Conservation (phyloP, 2,888 invertebrate species). For the Rhingia campestris region DNA sequence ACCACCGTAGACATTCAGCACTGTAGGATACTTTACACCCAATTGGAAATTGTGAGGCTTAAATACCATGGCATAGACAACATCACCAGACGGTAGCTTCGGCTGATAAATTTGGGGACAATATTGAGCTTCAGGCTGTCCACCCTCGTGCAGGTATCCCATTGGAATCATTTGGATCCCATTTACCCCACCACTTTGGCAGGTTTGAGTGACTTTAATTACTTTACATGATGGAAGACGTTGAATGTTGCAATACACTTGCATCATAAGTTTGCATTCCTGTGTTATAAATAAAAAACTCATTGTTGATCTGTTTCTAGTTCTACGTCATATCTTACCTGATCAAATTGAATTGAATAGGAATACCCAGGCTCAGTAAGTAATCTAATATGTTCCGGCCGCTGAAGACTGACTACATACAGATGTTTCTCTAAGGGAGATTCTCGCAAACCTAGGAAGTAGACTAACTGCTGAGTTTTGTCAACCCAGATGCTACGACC, state of each 20-base stretch:
- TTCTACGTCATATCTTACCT: constrained; percentile 83
- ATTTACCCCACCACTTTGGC: constrained; percentile 86
- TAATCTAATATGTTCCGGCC: constrained; percentile 88
- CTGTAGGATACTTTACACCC: constrained; percentile 91
- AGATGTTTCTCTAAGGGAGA: constrained; percentile 96
- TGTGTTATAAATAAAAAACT: constrained; percentile 78
- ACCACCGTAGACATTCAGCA: constrained; percentile 98
- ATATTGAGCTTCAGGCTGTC: constrained; percentile 85
- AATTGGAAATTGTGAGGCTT: constrained; percentile 88
- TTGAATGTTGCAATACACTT: constrained; percentile 92
- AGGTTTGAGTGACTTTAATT: constrained; percentile 86
- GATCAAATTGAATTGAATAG: constrained; percentile 91
- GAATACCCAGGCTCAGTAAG: constrained; percentile 93
- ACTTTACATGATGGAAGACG: constrained; percentile 91
- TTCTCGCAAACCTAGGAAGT: constrained; percentile 95
- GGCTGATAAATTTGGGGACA: constrained; percentile 90
- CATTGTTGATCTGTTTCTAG: not conserved
- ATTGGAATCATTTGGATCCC: constrained; percentile 87
- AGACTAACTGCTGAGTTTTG: constrained; percentile 89
- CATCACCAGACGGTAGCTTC: constrained; percentile 87
- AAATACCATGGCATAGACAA: constrained; percentile 94
- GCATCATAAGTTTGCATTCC: constrained; percentile 91
- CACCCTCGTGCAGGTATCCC: constrained; percentile 88
- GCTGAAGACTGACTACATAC: constrained; percentile 90
- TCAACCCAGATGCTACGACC: constrained; percentile 95